Evolutionary conservation across 2,888 invertebrate species (phyloP), one percentile per base, ranked within the genome.

Genomic region (Noctua pronuba): DNA sequence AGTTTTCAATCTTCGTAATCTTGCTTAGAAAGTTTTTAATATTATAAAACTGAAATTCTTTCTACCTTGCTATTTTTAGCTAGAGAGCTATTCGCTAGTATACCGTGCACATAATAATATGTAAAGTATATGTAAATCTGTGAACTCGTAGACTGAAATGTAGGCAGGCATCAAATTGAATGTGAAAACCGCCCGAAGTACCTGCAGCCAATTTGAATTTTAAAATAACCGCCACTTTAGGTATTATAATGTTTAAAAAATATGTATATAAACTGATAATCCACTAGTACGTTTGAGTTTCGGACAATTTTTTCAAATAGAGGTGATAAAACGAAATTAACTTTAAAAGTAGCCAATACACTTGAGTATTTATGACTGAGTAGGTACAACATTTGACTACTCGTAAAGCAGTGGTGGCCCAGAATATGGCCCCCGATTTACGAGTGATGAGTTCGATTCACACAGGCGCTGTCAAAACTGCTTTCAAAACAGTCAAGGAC

Each of bases 61-160:
- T 35, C 35, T 62, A 58, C 46, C 18, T 55, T 49, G 69, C 69
- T 74, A 86, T 85, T 83, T 83, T 75, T 64, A 86, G 52, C 58
- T 49, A 58, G 66, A 67, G 73, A 77, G 80, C 78, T 82, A 85
- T 81, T 86, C 85, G 80, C 65, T 75, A 67, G 72, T 65, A 69
- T 80, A 85, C 83, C 76, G 81, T 85, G 85, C 86, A 81, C 87
- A 86, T 92, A 92, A 93, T 93, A 90, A 86, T 85, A 92, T 92
- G 92, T 91, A 93, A 92, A 93, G 87, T 90, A 88, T 88, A 93
- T 93, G 93, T 89, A 92, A 92, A 94, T 93, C 91, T 88, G 76
- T 80, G 86, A 89, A 88, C 86, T 83, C 85, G 79, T 84, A 88
- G 88, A 78, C 79, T 80, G 82, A 84, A 88, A 86, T 86, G 86